Evolutionary conservation across 2,888 invertebrate genomes (phyloP), one percentile per base, ranked within the genome.

Genomic region (Strigamia transsilvanica): DNA sequence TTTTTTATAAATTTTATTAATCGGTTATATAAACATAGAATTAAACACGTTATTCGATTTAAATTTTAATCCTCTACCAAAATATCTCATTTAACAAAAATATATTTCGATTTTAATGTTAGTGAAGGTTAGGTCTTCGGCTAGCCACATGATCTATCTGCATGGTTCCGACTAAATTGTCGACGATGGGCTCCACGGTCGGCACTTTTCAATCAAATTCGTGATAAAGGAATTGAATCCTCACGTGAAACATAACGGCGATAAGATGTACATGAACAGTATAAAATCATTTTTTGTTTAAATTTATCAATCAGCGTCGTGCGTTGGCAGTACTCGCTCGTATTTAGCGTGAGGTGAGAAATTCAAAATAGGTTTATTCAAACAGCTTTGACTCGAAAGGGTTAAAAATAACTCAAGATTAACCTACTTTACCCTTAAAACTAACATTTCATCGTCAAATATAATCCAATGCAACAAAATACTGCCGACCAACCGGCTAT

Each of bases 221-320:
- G 73, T 73, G 73, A 73, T 73, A 73, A 73, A 73, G 15, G 73
- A 73, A 73, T 73, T 73, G 9, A 32, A 13, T 73, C 32, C 73
- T 27, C 12, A 73, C 73, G 23, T 27, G 61, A 66, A 66, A 66
- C 18, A 21, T n/a, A 21, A 66, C 32, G 10, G 13, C 73, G n/a
- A 73, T 73, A 73, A 73, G 27, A 73, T 32, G 32, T 32, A 15
- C 73, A 32, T 32, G 32, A 27, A 73, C 13, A 27, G 32, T 27
- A 56, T 73, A 27, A 73, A 73, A 23, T 73, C n/a, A 27, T 5
- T 27, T 18, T 56, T 56, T 18, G 10, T 27, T 27, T 6, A 27
- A 27, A 66, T 66, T 23, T 66, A 18, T n/a, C 56, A 18, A 18
- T n/a, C 56, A 56, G 18, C n/a, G 18, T 18, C 56, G 21, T 56